A percentile compares a stretch with the other conserved stretches of the same genome.
phyloP scores from a whole-genome alignment of 2,797 vertebrate species.

The Eleutherodactylus coqui region DNA sequence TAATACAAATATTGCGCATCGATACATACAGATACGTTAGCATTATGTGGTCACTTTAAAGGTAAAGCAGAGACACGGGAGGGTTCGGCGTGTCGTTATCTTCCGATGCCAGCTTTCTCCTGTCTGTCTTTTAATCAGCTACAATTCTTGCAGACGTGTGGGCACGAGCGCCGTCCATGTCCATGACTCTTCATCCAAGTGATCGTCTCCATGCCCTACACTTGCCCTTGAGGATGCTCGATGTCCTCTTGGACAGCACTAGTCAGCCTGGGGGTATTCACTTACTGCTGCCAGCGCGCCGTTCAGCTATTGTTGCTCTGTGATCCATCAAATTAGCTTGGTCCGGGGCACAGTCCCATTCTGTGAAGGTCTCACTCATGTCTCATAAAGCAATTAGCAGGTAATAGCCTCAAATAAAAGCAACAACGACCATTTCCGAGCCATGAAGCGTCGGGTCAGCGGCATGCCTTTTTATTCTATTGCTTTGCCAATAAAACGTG shows the following conservation, averaged over 20 bases:
- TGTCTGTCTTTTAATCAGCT: background rate
- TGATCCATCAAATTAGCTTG: background rate
- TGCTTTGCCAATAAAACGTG: slow-evolving; percentile 69
- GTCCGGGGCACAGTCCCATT: slow-evolving; percentile 41
- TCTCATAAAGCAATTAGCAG: slow-evolving; percentile 61
- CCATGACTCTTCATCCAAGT: background rate
- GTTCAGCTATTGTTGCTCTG: background rate
- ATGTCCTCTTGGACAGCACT: slow-evolving; percentile 23
- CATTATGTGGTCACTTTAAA: background rate
- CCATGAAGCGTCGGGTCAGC: background rate
- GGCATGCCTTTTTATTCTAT: slow-evolving; percentile 41
- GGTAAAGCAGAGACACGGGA: background rate
- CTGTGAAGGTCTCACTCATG: slow-evolving; percentile 49
- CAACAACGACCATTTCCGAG: slow-evolving; percentile 18
- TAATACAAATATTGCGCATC: background rate
- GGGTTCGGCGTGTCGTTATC: background rate
- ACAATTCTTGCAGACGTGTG: slow-evolving; percentile 22
- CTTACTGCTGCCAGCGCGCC: slow-evolving; percentile 10
- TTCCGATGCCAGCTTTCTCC: background rate
- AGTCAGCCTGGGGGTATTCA: slow-evolving; percentile 23
- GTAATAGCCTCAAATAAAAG: slow-evolving; percentile 52
- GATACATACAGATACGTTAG: background rate
- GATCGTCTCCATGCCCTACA: slow-evolving; percentile 18
- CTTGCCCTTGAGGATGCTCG: slow-evolving; percentile 52
- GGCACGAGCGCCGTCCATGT: background rate